Conservation (phyloP, 2,888 invertebrate species). For the Pristionchus exspectatus region DNA sequence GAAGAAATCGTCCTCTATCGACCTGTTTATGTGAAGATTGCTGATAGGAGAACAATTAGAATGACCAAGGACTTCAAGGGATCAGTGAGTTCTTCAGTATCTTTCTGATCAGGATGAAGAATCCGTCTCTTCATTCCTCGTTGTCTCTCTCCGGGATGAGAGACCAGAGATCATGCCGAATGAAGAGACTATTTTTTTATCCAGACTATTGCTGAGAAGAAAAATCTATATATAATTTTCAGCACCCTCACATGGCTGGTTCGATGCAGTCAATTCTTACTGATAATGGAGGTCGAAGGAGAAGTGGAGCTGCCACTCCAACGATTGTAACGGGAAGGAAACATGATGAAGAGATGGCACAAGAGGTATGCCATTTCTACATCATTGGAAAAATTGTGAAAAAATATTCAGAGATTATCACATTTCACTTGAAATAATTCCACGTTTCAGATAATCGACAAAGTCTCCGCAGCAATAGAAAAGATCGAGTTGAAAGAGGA, state of each 20-base stretch:
- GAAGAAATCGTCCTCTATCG: conserved; percentile 75
- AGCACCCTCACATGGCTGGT: conserved; percentile 66
- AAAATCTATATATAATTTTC: conserved; percentile 39
- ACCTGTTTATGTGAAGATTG: conserved; percentile 73
- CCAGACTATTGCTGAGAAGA: neutral
- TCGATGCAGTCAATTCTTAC: conserved; percentile 66
- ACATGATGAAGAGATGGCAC: conserved; percentile 53
- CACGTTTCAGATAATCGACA: conserved; percentile 37
- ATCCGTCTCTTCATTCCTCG: neutral
- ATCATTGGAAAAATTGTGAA: neutral
- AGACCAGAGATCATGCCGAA: too few relatives aligned
- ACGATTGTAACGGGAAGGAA: conserved; percentile 54
- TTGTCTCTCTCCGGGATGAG: too few relatives aligned
- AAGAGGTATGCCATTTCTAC: too few relatives aligned
- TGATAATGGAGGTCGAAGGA: conserved; percentile 63
- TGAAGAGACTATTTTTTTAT: too few relatives aligned
- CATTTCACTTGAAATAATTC: neutral
- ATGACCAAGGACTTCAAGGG: conserved; percentile 46
- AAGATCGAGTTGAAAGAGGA: conserved; percentile 43
- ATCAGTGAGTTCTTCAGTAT: neutral
- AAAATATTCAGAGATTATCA: neutral
- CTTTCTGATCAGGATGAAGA: neutral
- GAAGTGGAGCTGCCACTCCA: conserved; percentile 55
- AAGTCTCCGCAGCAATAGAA: conserved; percentile 27
- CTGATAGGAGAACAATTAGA: conserved; percentile 48